These are phyloP conservation scores for Coronaproctus castanopsis DNA, from an alignment of 2,888 invertebrate genomes.

Conservation along the genomic window DNA sequence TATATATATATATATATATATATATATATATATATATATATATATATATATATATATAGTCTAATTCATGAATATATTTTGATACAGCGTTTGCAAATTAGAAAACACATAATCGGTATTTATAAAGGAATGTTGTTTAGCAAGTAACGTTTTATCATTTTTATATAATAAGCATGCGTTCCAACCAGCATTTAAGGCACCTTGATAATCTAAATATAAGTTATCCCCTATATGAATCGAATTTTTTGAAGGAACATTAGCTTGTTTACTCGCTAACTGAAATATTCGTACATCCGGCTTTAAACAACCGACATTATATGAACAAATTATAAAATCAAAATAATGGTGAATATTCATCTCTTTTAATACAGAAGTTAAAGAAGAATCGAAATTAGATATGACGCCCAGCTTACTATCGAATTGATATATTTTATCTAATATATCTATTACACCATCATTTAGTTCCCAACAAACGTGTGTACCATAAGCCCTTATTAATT, in stretches of 20 bases:
- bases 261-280: conserved; percentile 33
- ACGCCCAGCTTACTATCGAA: conserved; percentile 41
- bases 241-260: conserved; percentile 30
- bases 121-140: conserved; percentile 2
- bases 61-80: no score
- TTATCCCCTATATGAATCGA: conserved; percentile 71
- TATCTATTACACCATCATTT: conserved; percentile 39
- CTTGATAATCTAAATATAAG: conserved; percentile 50
- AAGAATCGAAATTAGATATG: conserved; percentile 74
- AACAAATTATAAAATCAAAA: conserved; percentile 62
- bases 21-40: no score
- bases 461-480: conserved; percentile 53
- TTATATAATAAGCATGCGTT: conserved; percentile 29
- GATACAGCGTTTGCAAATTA: conserved; percentile 5
- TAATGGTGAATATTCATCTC: conserved; percentile 43
- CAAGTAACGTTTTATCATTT: conserved; percentile 3
- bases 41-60: no score
- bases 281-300: conserved; percentile 63
- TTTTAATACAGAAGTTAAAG: conserved; percentile 44
- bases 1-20: no score
- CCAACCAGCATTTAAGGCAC: conserved; percentile 57
- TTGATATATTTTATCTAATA: conserved; percentile 38
- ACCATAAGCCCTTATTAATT: conserved; percentile 45
- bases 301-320: conserved; percentile 47
- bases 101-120: conserved; percentile 3